A percentile compares a stretch with the other conserved stretches of the same genome.
Evolutionary conservation across 2,888 invertebrate genomes (phyloP).

Genomic region (Oxyteleia sp.): DNA sequence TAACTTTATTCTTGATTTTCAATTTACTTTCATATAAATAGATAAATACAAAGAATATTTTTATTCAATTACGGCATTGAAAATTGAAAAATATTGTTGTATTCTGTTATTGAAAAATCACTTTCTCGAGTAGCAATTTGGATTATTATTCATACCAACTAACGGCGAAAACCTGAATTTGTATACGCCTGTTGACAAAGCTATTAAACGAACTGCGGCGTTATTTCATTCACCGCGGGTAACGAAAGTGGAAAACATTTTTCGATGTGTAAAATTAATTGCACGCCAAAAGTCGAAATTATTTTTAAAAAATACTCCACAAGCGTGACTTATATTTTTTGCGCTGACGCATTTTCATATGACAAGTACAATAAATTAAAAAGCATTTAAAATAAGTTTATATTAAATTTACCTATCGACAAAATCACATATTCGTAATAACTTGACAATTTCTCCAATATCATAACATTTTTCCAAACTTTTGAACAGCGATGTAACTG

Average conservation of each 20-base stretch:
- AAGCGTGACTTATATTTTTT: too few species aligned
- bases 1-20: constrained; percentile 7
- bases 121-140: constrained; percentile 37
- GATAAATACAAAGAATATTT: constrained; percentile 22
- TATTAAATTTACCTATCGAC: background rate
- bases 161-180: constrained; percentile 21
- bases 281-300: background rate
- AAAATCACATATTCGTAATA: background rate
- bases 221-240: constrained; percentile 15
- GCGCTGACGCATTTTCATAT: too few species aligned
- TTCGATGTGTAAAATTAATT: constrained; percentile 23
- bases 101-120: constrained; percentile 31
- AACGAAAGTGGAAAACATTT: constrained; percentile 11
- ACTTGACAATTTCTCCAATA: background rate
- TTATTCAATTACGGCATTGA: constrained; percentile 24
- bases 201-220: constrained; percentile 36
- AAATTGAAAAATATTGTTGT: constrained; percentile 35
- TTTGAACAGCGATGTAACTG: constrained; percentile 2
- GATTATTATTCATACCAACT: constrained; percentile 36
- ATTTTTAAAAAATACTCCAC: constrained; percentile 3
- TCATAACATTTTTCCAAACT: constrained; percentile 20
- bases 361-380: too few species aligned
- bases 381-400: background rate
- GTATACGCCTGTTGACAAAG: constrained; percentile 47
- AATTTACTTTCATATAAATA: constrained; percentile 14